Base-by-base conservation (phyloP, 2,797 vertebrate genomes). In the Siniperca undulata region DNA sequence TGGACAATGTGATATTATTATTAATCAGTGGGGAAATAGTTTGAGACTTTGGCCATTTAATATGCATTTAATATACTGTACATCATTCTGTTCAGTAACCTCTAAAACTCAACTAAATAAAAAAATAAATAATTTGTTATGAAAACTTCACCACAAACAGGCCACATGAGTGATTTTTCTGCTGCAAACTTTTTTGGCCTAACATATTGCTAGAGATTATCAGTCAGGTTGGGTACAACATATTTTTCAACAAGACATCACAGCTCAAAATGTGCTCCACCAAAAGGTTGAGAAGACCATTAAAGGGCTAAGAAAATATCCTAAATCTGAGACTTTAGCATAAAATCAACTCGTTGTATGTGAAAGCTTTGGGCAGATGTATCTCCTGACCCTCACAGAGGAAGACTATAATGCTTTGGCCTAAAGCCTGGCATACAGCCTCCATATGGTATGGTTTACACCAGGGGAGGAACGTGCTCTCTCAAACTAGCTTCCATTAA, bases 401-500 rank as follows among this genome's bases (percentile, higher is more conserved):
- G 34, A 81, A 52, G 19, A 50, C 48, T 20, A 52, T 14, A 50
- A 50, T 50, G 48, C 19, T 50, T 50, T 52, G 50, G 50, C 50
- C 19, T 52, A 19, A 46, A 81, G 70, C 60, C 78, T 79, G 77
- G 84, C 67, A 55, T 81, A 86, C 38, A 84, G 70, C 62, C 74
- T 84, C 86, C 92, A 91, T 90, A 91, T 92, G 89, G 86, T 86
- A 76, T 68, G 80, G 34, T 88, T 87, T 89, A 89, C 70, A 71
- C 60, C 12, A 7, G 58, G 78, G 59, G 55, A 81, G 80, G 70
- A 75, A 76, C 69, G 68, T 64, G 83, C 80, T 88, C 70, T 70
- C 80, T 88, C 73, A 60, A 71, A 86, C 87, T 70, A 71, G 74
- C 81, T 65, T 87, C 89, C 90, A 94, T 93, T 92, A 91, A 92